Conservation (phyloP, 2,888 invertebrate genomes). For the Eledona agricola region DNA sequence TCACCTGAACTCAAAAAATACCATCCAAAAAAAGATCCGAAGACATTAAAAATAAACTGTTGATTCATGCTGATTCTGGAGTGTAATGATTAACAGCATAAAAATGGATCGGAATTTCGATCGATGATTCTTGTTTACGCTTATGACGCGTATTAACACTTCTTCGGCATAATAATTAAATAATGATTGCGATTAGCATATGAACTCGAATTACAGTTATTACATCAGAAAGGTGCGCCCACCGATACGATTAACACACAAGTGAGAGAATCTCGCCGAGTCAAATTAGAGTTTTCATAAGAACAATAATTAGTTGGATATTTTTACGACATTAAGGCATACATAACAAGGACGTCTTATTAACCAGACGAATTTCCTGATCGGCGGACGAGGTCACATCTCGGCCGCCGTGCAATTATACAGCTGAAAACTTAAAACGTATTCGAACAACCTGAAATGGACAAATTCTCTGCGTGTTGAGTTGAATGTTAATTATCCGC, state of each 20-base stretch:
- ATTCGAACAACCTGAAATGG: conserved; percentile 17
- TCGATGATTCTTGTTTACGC: no score
- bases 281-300: conserved; percentile 18
- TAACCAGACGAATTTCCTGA: conserved; percentile 36
- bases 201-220: conserved; percentile 15
- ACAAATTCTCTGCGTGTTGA: conserved; percentile 23
- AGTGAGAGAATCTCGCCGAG: no score
- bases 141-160: conserved; percentile 3
- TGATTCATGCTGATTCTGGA: no score
- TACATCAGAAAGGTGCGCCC: conserved; percentile 18
- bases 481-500: conserved; percentile 21
- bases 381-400: conserved; percentile 28
- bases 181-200: conserved; percentile 18
- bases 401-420: conserved; percentile 24
- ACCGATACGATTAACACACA: no score
- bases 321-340: conserved; percentile 33
- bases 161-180: conserved; percentile 10
- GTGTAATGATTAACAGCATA: no score
- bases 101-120: no score
- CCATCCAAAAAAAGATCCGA: no score
- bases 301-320: conserved; percentile 15
- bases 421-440: conserved; percentile 15
- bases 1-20: no score
- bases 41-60: no score
- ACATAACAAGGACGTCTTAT: conserved; percentile 31